Evolutionary conservation across 1,140 invertebrate species (phyloP).

Genomic region (Magallana ariakensis): DNA sequence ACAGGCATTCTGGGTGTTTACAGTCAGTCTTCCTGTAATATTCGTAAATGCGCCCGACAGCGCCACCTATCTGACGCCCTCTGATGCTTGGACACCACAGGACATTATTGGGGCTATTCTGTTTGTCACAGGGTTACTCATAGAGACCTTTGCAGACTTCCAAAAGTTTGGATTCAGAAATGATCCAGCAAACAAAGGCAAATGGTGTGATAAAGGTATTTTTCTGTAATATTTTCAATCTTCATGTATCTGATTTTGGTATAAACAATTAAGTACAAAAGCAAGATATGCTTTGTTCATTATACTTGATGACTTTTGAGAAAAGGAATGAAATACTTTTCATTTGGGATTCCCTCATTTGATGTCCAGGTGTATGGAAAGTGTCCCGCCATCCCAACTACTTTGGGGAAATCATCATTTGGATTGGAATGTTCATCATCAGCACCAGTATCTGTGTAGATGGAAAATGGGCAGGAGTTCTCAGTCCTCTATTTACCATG

Average conservation of each 20-base stretch:
- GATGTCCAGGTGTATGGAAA: slow-evolving; percentile 88
- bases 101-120: slow-evolving; percentile 88
- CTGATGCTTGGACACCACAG: slow-evolving; percentile 62
- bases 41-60: slow-evolving; percentile 90
- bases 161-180: slow-evolving; percentile 94
- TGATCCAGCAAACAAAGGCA: slow-evolving; percentile 91
- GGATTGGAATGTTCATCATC: slow-evolving; percentile 96
- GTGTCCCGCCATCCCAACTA: slow-evolving; percentile 96
- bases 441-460: slow-evolving; percentile 89
- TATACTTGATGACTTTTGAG: too few relatives aligned
- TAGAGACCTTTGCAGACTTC: slow-evolving; percentile 93
- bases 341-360: too few relatives aligned
- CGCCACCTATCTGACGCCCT: slow-evolving; percentile 80
- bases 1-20: slow-evolving; percentile 95
- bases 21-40: slow-evolving; percentile 93
- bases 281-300: too few relatives aligned
- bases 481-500: slow-evolving; percentile 93
- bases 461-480: slow-evolving; percentile 89
- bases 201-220: slow-evolving; percentile 91
- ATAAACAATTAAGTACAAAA: too few relatives aligned
- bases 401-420: slow-evolving; percentile 95
- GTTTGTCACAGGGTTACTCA: slow-evolving; percentile 90
- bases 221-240: neutral
- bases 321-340: too few relatives aligned
- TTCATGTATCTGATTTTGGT: too few relatives aligned